Conservation (phyloP, 2,113 vertebrate genomes). For the Dasyornis broadbenti region DNA sequence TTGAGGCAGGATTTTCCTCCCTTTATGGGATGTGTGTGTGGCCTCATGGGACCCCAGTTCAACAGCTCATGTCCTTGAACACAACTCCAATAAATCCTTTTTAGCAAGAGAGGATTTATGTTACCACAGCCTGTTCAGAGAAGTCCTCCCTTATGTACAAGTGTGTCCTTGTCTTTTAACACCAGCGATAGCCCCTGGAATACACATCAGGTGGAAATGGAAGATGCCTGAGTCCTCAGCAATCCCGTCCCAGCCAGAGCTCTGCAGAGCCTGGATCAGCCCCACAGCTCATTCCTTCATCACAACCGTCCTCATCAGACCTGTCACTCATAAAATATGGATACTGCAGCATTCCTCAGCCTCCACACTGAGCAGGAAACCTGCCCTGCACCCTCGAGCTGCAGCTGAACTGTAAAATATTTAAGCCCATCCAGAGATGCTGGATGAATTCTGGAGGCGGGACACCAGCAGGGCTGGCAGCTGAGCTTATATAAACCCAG, state of each 20-base stretch:
- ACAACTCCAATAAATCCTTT: not conserved
- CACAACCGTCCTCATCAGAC: not conserved
- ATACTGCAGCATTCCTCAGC: not conserved
- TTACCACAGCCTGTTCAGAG: not conserved
- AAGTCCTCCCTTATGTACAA: not conserved
- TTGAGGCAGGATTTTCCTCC: not conserved
- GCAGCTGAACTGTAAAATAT: not conserved
- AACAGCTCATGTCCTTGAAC: not conserved
- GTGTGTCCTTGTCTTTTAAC: accelerated
- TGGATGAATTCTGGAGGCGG: not conserved
- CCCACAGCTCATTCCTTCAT: accelerated
- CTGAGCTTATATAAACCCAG: not conserved
- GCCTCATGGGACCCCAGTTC: not conserved
- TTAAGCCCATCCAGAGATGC: not conserved
- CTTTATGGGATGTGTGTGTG: not conserved
- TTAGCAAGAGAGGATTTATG: not conserved
- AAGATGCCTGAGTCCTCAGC: not conserved
- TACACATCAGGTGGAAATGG: accelerated
- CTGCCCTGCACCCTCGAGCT: not conserved
- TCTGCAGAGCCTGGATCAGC: not conserved
- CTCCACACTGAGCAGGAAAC: not conserved
- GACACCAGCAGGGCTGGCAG: not conserved
- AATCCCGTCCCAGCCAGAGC: not conserved
- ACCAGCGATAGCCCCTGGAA: accelerated
- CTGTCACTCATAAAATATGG: not conserved